Evolutionary conservation across 2,797 vertebrate genomes (phyloP).

Genomic region (Leptoclinus maculatus): DNA sequence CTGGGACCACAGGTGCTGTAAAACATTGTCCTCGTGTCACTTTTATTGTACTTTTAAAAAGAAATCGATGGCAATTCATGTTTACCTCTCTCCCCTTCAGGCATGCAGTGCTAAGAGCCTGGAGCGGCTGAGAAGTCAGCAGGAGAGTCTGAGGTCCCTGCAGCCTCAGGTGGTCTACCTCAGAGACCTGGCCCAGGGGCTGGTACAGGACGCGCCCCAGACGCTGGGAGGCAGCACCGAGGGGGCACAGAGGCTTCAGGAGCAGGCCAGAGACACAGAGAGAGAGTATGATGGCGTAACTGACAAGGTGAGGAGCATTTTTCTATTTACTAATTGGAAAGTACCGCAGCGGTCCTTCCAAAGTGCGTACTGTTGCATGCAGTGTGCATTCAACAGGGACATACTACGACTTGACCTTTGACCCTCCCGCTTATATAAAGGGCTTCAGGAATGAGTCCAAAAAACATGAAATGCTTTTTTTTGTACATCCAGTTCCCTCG

Average conservation of each 20-base stretch:
- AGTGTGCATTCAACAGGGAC: neutral
- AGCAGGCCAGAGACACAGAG: conserved; percentile 87
- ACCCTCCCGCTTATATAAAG: neutral
- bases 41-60: neutral
- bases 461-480: no score
- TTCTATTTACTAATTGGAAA: neutral
- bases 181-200: conserved; percentile 90
- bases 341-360: neutral
- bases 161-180: conserved; percentile 94
- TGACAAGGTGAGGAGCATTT: conserved; percentile 82
- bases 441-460: neutral
- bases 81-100: conserved; percentile 65
- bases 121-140: conserved; percentile 92
- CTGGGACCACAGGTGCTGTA: conserved; percentile 87
- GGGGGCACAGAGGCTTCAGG: conserved; percentile 87
- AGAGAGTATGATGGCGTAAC: conserved; percentile 87
- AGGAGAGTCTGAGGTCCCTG: conserved; percentile 90
- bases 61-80: neutral
- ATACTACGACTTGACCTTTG: neutral
- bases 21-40: neutral
- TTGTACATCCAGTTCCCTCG: no score
- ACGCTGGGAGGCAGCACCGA: conserved; percentile 73
- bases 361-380: no score
- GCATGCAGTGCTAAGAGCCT: conserved; percentile 97
- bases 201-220: conserved; percentile 91